Percentiles rank a stretch among this genome's conserved stretches.
Conservation (phyloP, 1,140 invertebrate genomes). For the Trachelipus rathkii region DNA sequence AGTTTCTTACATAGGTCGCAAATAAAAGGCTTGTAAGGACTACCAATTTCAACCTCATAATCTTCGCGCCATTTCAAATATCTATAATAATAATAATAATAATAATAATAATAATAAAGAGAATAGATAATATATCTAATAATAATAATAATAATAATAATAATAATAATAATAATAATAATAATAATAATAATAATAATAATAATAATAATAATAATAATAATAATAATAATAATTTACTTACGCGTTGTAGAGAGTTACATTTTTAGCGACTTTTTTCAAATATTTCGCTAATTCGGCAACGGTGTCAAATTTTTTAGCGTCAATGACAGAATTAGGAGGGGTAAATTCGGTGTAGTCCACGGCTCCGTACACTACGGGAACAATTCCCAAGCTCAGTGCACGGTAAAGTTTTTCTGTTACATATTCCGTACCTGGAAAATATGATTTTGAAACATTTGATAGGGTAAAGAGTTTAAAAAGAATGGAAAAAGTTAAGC, state of each 20-base stretch:
- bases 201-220: too few relatives aligned
- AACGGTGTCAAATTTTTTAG: constrained; percentile 38
- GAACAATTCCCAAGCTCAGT: constrained; percentile 40
- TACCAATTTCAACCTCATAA: constrained; percentile 20
- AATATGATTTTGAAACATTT: too few relatives aligned
- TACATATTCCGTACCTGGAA: constrained; percentile 27
- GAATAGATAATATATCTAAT: too few relatives aligned
- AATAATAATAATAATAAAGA: background rate
- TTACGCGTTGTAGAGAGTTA: constrained; percentile 19
- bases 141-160: too few relatives aligned
- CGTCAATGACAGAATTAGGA: constrained; percentile 44
- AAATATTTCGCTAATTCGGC: constrained; percentile 36
- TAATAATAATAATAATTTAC: background rate
- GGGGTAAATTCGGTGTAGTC: constrained; percentile 41
- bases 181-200: too few relatives aligned
- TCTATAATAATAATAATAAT: constrained; percentile 1
- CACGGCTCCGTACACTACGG: constrained; percentile 46
- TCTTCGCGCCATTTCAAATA: constrained; percentile 17
- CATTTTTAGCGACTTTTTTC: constrained; percentile 50
- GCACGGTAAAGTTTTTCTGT: constrained; percentile 33
- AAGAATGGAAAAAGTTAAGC: too few relatives aligned
- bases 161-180: too few relatives aligned
- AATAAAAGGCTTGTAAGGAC: constrained; percentile 22
- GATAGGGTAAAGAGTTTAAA: too few relatives aligned
- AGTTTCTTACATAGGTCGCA: constrained; percentile 22